phyloP scores from a whole-genome alignment of 2,888 invertebrate genomes.

The Elegia similella region DNA sequence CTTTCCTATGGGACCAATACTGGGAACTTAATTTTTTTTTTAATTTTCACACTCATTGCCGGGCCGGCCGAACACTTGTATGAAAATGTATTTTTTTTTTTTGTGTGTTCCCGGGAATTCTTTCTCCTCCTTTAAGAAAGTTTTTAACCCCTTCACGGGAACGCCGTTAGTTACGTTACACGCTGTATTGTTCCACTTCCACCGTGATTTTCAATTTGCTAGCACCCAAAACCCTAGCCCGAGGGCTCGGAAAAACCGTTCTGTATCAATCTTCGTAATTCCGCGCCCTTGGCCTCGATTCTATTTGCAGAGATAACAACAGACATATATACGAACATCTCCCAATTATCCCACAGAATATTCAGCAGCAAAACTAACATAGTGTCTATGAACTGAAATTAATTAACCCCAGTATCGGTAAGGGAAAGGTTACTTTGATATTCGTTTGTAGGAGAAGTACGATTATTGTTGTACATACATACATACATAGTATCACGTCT shows the following conservation, averaged over 20 bases:
- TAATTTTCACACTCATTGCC: too few relatives aligned
- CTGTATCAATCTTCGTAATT: constrained; percentile 12
- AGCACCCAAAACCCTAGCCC: constrained; percentile 13
- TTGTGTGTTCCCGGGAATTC: too few relatives aligned
- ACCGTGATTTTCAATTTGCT: background rate
- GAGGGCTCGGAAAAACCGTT: constrained; percentile 8
- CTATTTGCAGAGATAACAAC: constrained; percentile 11
- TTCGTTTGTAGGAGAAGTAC: background rate
- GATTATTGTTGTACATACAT: too few relatives aligned
- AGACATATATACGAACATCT: background rate
- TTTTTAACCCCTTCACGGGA: too few relatives aligned
- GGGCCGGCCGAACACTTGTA: too few relatives aligned
- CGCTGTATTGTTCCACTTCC: too few relatives aligned
- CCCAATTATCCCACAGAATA: constrained; percentile 9
- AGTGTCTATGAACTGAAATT: background rate
- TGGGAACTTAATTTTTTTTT: too few relatives aligned
- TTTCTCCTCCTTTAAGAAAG: too few relatives aligned
- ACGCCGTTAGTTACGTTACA: too few relatives aligned
- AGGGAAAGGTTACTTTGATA: background rate
- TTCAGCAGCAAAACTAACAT: constrained; percentile 8
- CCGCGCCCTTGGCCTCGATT: constrained; percentile 8
- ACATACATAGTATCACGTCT: too few relatives aligned
- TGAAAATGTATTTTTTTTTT: too few relatives aligned
- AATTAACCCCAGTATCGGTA: background rate
- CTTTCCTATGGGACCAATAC: too few relatives aligned